phyloP scores from a whole-genome alignment of 2,113 vertebrate species.

The Mugil cephalus region DNA sequence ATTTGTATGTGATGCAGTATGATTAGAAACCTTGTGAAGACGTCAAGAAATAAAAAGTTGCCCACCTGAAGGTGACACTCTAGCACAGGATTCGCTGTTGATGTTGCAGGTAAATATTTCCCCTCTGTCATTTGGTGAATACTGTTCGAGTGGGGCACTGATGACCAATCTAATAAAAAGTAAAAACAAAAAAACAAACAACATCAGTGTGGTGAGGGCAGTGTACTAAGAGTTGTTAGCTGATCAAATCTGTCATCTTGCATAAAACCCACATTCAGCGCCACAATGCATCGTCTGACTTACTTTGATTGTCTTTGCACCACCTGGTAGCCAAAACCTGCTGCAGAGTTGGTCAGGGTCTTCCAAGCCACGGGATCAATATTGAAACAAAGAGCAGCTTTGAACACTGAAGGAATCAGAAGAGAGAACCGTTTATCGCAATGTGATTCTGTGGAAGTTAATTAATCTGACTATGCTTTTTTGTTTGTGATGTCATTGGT shows the following conservation, averaged over 20 bases:
- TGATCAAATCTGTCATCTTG: too few relatives aligned
- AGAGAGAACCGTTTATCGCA: not conserved
- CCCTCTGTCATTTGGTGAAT: slow-evolving; percentile 28
- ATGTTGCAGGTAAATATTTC: slow-evolving; percentile 53
- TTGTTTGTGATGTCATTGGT: too few relatives aligned
- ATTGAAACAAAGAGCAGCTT: slow-evolving; percentile 66
- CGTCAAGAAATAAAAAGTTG: not conserved
- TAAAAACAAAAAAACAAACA: too few relatives aligned
- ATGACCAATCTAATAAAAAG: slow-evolving; percentile 69
- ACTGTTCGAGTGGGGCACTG: slow-evolving; percentile 74
- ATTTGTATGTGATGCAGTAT: too few relatives aligned
- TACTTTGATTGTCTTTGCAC: slow-evolving; percentile 66
- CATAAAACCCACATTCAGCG: too few relatives aligned
- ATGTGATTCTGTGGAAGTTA: too few relatives aligned
- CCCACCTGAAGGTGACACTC: slow-evolving; percentile 24
- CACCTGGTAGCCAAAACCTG: slow-evolving; percentile 81
- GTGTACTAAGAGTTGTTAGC: too few relatives aligned
- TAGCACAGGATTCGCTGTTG: slow-evolving; percentile 1
- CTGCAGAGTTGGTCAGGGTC: slow-evolving; percentile 1
- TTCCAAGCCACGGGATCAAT: slow-evolving; percentile 78
- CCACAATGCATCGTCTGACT: slow-evolving; percentile 26
- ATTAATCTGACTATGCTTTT: too few relatives aligned
- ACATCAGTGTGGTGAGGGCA: not conserved
- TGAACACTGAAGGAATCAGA: slow-evolving; percentile 52
- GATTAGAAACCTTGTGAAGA: too few relatives aligned